Percentiles rank a stretch among this genome's conserved stretches.
Evolutionary conservation across 53 echinoderm and acorn worm genomes (phyloP).

Genomic region (Henricia sp.): DNA sequence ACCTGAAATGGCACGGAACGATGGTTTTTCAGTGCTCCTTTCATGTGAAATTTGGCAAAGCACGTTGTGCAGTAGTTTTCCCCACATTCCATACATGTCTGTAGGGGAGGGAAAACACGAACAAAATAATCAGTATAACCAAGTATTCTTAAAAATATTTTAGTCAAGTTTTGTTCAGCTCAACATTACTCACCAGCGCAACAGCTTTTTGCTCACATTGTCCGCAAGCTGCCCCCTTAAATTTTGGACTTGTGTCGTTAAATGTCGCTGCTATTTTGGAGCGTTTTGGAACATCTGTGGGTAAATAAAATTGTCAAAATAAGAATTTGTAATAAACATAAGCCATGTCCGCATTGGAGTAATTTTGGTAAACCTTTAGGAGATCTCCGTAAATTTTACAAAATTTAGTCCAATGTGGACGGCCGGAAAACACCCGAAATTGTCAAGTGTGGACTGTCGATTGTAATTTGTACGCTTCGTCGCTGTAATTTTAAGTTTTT

Average conservation of each 20-base stretch:
- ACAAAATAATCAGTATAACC: not conserved
- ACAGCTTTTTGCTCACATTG: slow-evolving; percentile 97
- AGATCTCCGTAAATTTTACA: too few species aligned
- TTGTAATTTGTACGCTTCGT: too few species aligned
- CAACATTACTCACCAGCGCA: slow-evolving; percentile 78
- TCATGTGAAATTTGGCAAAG: slow-evolving; percentile 94
- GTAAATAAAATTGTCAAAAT: too few species aligned
- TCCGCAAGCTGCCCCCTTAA: slow-evolving; percentile 92
- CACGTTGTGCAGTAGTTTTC: slow-evolving; percentile 96
- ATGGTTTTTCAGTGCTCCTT: slow-evolving; percentile 93
- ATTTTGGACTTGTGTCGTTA: slow-evolving; percentile 27
- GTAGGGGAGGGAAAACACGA: not conserved
- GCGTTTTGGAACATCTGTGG: slow-evolving; percentile 68
- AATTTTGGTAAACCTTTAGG: too few species aligned
- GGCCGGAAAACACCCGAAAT: too few species aligned
- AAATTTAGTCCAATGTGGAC: too few species aligned
- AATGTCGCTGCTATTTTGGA: slow-evolving; percentile 1
- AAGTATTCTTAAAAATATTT: not conserved
- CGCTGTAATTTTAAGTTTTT: too few species aligned
- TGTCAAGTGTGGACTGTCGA: too few species aligned
- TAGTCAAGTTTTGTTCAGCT: not conserved
- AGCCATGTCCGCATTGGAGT: too few species aligned
- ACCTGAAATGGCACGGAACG: slow-evolving; percentile 87
- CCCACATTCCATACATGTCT: slow-evolving; percentile 99
- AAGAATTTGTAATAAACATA: too few species aligned